Evolutionary conservation across 2,113 vertebrate species (phyloP), one percentile per base, ranked within the genome.

Genomic region (Scophthalmus maximus): DNA sequence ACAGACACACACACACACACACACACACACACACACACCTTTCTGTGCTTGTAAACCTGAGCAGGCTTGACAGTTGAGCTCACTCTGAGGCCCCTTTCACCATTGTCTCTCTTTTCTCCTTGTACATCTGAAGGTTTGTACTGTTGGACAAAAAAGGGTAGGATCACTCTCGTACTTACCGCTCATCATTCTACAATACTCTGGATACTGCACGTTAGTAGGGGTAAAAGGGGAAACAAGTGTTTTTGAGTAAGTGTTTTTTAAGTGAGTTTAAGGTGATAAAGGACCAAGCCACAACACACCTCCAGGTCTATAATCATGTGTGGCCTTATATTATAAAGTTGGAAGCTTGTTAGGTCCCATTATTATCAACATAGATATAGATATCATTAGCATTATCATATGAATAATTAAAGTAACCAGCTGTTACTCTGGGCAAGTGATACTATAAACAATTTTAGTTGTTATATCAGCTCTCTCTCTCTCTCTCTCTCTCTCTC

Each of bases 31-130:
- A 59, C 56, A 38, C 50, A 60, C 56, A 51, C 68, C 22, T 40
- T 55, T 80, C 49, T 55, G 64, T 79, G 51, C 72, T 70, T 70
- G 17, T 67, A 83, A 85, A 83, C 76, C 81, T 79, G 78, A 69
- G n/a, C n/a, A n/a, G n/a, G n/a, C 78, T 51, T 90, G 84, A 92
- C 87, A 87, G 78, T 70, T 93, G 32, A n/a, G n/a, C n/a, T n/a
- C n/a, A n/a, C n/a, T n/a, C n/a, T n/a, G n/a, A 62, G 71, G 86
- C 79, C 67, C 84, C 30, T 64, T 2, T n/a, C 2, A 30, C 49
- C 51, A 18, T 66, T 32, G 3, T 49, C 40, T 50, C 32, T n/a
- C 46, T 38, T 51, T 64, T 75, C 20, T 36, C 12, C 46, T 26
- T 29, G 36, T 47, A 20, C 51, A 27, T 38, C 34, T 67, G 34